Percentiles rank a stretch among this genome's conserved stretches.
Evolutionary conservation across 1,140 invertebrate genomes (phyloP).

Genomic region (Formica selysi): DNA sequence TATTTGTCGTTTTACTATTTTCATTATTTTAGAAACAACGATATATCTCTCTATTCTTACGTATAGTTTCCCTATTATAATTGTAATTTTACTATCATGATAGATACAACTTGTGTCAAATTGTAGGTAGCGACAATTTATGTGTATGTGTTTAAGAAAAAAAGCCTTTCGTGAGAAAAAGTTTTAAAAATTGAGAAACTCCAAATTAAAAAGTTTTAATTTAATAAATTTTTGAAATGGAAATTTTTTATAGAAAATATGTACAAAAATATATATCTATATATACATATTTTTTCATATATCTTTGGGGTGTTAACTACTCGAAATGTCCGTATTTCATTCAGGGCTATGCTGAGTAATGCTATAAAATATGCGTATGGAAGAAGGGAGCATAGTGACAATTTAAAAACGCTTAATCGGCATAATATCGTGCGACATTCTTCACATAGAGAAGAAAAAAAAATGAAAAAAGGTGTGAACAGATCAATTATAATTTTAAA

Average conservation of each 20-base stretch:
- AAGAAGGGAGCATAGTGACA: neutral
- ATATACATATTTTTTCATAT: neutral
- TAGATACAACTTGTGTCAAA: neutral
- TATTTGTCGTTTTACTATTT: neutral
- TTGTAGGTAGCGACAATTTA: conserved; percentile 11
- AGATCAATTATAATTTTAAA: neutral
- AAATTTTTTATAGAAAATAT: conserved; percentile 23
- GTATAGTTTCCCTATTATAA: neutral
- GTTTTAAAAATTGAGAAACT: conserved; percentile 8
- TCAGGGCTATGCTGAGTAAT: conserved; percentile 29
- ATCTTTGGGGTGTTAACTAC: conserved; percentile 36
- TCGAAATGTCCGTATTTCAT: conserved; percentile 48
- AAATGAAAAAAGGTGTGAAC: neutral
- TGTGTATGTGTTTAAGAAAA: neutral
- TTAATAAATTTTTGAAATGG: conserved; percentile 20
- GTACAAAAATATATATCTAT: neutral
- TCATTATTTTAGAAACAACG: neutral
- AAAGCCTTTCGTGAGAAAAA: neutral
- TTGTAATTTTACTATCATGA: neutral
- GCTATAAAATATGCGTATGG: conserved; percentile 32
- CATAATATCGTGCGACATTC: neutral
- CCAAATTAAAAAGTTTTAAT: neutral
- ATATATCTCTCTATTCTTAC: neutral
- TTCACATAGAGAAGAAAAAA: neutral
- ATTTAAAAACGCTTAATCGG: conserved; percentile 40